These are phyloP conservation scores for Autographa pulchrina DNA, from an alignment of 2,888 invertebrate species.

Conservation along the genomic window DNA sequence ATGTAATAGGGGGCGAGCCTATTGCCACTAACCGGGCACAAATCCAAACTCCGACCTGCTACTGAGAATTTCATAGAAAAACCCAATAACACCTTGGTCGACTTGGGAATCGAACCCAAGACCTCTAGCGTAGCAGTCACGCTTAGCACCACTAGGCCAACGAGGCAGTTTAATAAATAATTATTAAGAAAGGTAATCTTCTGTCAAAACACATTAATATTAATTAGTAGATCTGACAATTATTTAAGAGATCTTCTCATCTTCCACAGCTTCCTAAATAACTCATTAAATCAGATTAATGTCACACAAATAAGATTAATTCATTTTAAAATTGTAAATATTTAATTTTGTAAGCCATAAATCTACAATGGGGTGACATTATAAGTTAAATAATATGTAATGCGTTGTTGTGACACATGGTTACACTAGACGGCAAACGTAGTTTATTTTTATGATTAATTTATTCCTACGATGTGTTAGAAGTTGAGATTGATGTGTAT, in stretches of 20 bases:
- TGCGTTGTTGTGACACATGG: slow-evolving; percentile 53
- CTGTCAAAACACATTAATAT: neutral
- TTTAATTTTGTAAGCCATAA: slow-evolving; percentile 70
- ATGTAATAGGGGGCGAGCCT: too few species aligned
- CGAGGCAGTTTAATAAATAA: too few species aligned
- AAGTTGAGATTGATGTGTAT: too few species aligned
- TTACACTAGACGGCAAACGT: neutral
- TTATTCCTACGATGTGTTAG: too few species aligned
- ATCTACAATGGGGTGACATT: slow-evolving; percentile 65
- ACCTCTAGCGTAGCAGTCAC: too few species aligned
- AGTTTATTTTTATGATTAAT: too few species aligned
- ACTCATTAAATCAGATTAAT: slow-evolving; percentile 36
- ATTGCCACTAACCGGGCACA: too few species aligned
- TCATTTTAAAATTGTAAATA: slow-evolving; percentile 55
- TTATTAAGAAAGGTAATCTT: neutral
- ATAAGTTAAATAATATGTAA: slow-evolving; percentile 61
- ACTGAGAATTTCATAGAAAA: too few species aligned
- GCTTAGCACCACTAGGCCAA: too few species aligned
- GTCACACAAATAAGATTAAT: slow-evolving; percentile 50
- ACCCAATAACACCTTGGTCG: too few species aligned
- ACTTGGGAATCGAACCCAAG: too few species aligned
- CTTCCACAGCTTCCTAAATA: slow-evolving; percentile 16
- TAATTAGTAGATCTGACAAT: neutral
- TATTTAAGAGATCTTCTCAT: slow-evolving; percentile 5
- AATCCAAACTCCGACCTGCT: too few species aligned